Evolutionary conservation across 2,888 invertebrate species (phyloP).

Genomic region (Andrena dorsata): DNA sequence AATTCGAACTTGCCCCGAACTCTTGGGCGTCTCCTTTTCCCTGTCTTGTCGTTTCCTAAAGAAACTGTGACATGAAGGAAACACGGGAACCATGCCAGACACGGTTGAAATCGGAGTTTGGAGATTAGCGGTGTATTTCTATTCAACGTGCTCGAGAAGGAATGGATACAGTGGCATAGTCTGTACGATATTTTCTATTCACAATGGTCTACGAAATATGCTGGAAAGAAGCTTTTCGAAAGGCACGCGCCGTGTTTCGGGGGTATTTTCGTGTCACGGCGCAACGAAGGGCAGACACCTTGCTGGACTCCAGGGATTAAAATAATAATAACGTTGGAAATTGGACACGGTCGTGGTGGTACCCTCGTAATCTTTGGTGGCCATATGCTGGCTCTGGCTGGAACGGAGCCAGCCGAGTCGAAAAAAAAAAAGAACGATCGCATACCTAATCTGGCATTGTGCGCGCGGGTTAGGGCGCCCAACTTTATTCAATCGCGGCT

Average conservation of each 20-base stretch:
- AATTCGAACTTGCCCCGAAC: constrained; percentile 44
- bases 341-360: constrained; percentile 80
- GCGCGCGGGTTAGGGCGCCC: constrained; percentile 62
- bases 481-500: constrained; percentile 82
- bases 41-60: constrained; percentile 11
- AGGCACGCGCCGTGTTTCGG: background rate
- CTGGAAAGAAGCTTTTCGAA: background rate
- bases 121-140: background rate
- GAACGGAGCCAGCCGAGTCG: constrained; percentile 80
- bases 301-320: constrained; percentile 78
- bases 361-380: constrained; percentile 81
- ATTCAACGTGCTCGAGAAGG: too few species aligned
- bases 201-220: background rate
- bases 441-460: constrained; percentile 80
- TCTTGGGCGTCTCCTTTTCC: background rate
- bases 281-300: constrained; percentile 51
- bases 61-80: background rate
- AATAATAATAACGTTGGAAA: constrained; percentile 82
- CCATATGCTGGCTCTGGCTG: constrained; percentile 80
- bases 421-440: constrained; percentile 74
- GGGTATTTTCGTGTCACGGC: constrained; percentile 38
- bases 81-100: background rate
- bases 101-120: background rate
- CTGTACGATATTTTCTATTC: background rate
- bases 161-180: too few species aligned